Evolutionary conservation across 2,797 vertebrate genomes (phyloP).

Genomic region (Anguilla marmorata): DNA sequence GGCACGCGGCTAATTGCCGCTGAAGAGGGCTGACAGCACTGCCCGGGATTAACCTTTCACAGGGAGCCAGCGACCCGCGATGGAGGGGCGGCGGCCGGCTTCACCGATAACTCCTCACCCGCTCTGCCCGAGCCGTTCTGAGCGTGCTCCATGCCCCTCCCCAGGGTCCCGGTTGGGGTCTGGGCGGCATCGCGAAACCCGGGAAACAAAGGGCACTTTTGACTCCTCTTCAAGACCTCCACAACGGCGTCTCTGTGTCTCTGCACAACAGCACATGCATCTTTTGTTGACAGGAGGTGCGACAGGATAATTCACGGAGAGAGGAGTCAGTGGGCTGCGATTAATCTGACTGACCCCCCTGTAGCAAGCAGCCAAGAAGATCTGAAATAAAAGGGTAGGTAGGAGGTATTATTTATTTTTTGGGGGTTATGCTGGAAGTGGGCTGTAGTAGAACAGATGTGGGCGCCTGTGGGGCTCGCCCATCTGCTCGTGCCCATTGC

Average conservation of each 20-base stretch:
- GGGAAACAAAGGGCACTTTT: conserved; percentile 16
- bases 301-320: background rate
- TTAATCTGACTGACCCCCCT: conserved; percentile 4
- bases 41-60: conserved; percentile 22
- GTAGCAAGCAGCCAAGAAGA: background rate
- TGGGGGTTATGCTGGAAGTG: background rate
- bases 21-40: background rate
- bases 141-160: background rate
- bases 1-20: conserved; percentile 4
- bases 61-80: background rate
- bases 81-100: background rate
- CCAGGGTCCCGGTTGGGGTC: background rate
- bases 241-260: conserved; percentile 12
- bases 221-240: background rate
- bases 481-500: background rate
- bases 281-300: background rate
- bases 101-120: background rate
- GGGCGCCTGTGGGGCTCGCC: background rate
- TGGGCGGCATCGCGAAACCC: background rate
- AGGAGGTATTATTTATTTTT: background rate
- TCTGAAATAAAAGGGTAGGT: background rate
- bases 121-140: background rate
- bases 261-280: background rate
- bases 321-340: background rate
- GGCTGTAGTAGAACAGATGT: background rate